A percentile compares a stretch with the other conserved stretches of the same genome.
These are phyloP conservation scores for Peucedramus taeniatus DNA, from an alignment of 2,113 vertebrate genomes.

Conservation along the genomic window DNA sequence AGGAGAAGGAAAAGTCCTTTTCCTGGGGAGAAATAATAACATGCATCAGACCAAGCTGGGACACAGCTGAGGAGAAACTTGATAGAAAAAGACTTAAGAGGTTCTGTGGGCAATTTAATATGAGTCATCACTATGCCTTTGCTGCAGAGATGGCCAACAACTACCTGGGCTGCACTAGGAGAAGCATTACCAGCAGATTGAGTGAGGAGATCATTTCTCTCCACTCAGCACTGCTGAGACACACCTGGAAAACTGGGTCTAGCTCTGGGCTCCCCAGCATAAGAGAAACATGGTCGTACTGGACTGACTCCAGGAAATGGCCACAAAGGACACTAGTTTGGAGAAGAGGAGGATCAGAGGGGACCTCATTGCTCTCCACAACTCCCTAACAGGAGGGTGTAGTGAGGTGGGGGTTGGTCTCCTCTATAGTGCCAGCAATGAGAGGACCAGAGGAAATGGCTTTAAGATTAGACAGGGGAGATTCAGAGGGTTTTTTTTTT, in stretches of 20 bases:
- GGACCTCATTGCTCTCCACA: fast-evolving
- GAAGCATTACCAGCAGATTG: background rate
- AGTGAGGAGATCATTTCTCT: background rate
- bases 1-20: background rate
- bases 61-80: background rate
- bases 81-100: background rate
- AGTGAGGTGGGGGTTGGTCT: background rate
- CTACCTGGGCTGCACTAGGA: background rate
- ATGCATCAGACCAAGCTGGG: background rate
- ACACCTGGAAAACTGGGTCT: background rate
- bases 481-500: background rate
- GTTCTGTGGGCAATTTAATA: background rate
- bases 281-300: background rate
- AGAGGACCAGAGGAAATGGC: background rate
- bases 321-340: background rate
- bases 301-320: background rate
- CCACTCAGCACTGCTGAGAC: background rate
- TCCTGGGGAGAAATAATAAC: background rate
- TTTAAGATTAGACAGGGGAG: background rate
- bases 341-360: background rate
- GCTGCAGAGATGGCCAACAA: background rate
- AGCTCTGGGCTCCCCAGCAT: background rate
- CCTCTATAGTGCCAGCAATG: background rate
- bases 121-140: background rate
- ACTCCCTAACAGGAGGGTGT: background rate